Base-by-base conservation (phyloP, 1,140 invertebrate genomes). In the Polypedilum pembai region DNA sequence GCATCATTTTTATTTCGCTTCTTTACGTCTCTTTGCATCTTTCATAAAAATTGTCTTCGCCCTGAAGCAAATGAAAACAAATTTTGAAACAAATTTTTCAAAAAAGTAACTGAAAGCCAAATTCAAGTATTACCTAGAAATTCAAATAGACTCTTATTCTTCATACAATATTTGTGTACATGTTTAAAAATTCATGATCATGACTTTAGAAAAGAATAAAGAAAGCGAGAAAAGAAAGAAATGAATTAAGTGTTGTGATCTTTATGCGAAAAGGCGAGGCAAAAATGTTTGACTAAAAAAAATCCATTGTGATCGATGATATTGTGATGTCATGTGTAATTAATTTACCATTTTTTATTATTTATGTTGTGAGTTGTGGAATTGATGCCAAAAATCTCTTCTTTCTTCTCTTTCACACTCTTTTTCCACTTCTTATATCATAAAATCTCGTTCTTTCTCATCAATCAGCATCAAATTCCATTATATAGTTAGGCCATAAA, bases 241-340 rank as follows among this genome's bases (percentile, higher is more conserved):
- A 56, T 15, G 12, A 56, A 15, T n/a, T 4, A 56, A 15, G 45
- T 56, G 45, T 56, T 56, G n/a, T 56, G 45, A 56, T 56, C n/a
- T 15, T n/a, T 56, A 12, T 12, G 45, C 24, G 45, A 56, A 56
- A 15, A 56, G 45, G 45, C 45, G 45, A 56, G 45, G 45, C 45
- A 56, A 56, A 45, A 12, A n/a, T n/a, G 12, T 56, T 56, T 56
- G 12, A n/a, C 12, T 56, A n/a, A n/a, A n/a, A 56, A 45, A 56
- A 56, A n/a, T 3, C n/a, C n/a, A 56, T 56, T 56, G 45, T 56
- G 45, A 33, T 33, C 24, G 24, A 33, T 33, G 24, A 56, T 56
- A 56, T 56, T 56, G n/a, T 56, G 45, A 56, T 56, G 45, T 56
- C 45, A 56, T 56, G 45, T 56, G n/a, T 56, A 56, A 56, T 56